Evolutionary conservation across 2,113 vertebrate species (phyloP), one percentile per base, ranked within the genome.

Genomic region (Xyliphius kryptos): DNA sequence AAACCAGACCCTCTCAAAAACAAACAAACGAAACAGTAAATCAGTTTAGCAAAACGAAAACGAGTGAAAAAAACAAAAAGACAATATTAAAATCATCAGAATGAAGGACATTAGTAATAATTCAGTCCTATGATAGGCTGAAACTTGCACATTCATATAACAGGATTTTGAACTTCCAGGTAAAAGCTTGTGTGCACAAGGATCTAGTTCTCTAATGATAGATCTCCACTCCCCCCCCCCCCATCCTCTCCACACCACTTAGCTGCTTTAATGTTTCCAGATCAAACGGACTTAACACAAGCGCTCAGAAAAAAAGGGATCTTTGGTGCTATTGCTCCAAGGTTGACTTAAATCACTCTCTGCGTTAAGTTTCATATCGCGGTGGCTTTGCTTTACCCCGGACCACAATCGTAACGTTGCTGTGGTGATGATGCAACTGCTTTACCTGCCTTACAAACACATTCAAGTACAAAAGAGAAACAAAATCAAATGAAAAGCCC

Each of bases 241-340:
- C 20, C 19, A 72, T 48, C 56, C 0, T 32, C 21, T 22, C 66
- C 55, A 37, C 9, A 49, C 36, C 54, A 62, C 55, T 53, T 44
- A 19, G 36, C 5, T 19, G 47, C 52, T 50, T 68, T 73, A 54
- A 36, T 56, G 17, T 58, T 64, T 54, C 44, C 51, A 38, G 61
- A 56, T 71, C 76, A 81, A 78, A 83, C 82, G 79, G 56, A 83
- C 85, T 85, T 86, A 82, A 81, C 81, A 88, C 47, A 66, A 52
- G 53, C 52, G 56, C 52, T 32, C 21, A 61, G 32, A 10, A 54
- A 26, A 55, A 5, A 9, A 52, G 57, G 50, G 41, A 21, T 15
- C 78, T 91, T 92, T 91, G 91, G 91, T 92, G 89, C 82, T 81
- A 74, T 85, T 75, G 82, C 87, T 89, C 90, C 88, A 86, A 86